phyloP scores from a whole-genome alignment of 1,140 invertebrate species.

The Solenopsis invicta region DNA sequence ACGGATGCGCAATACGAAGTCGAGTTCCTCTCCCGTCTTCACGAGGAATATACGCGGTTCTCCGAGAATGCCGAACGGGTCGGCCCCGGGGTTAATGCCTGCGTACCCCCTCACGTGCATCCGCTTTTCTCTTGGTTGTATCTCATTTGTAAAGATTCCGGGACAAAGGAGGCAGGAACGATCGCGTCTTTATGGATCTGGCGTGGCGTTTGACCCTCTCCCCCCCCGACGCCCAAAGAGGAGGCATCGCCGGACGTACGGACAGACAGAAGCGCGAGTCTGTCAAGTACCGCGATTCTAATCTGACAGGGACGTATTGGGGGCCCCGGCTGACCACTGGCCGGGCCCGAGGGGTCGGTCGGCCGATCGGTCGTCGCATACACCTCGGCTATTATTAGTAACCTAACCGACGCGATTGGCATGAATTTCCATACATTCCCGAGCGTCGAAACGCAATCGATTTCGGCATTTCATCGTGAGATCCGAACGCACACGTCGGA shows the following conservation, averaged over 20 bases:
- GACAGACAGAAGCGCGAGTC: constrained; percentile 86
- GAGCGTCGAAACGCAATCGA: constrained; percentile 54
- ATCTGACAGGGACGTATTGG: constrained; percentile 86
- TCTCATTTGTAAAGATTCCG: constrained; percentile 85
- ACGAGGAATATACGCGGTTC: constrained; percentile 54
- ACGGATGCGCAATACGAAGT: constrained; percentile 75
- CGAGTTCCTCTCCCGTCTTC: constrained; percentile 7
- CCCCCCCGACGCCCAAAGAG: constrained; percentile 55
- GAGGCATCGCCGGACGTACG: constrained; percentile 70
- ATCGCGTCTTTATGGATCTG: constrained; percentile 81
- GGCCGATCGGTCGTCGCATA: constrained; percentile 51
- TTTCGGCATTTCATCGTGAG: constrained; percentile 30
- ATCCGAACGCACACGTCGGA: neutral
- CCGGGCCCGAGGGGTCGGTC: constrained; percentile 67
- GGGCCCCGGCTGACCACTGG: constrained; percentile 35
- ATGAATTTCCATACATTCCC: constrained; percentile 80
- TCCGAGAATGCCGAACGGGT: constrained; percentile 79
- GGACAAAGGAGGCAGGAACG: constrained; percentile 82
- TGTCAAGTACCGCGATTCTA: constrained; percentile 85
- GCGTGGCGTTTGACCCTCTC: constrained; percentile 75
- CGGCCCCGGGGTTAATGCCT: constrained; percentile 72
- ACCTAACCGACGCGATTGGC: constrained; percentile 73
- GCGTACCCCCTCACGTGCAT: constrained; percentile 73
- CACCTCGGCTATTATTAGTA: constrained; percentile 74
- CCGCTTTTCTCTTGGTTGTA: constrained; percentile 72